Percentiles rank a stretch among this genome's conserved stretches.
Evolutionary conservation across 92 coral and sea anemone genomes (phyloP).

Genomic region (Palythoa grandis): DNA sequence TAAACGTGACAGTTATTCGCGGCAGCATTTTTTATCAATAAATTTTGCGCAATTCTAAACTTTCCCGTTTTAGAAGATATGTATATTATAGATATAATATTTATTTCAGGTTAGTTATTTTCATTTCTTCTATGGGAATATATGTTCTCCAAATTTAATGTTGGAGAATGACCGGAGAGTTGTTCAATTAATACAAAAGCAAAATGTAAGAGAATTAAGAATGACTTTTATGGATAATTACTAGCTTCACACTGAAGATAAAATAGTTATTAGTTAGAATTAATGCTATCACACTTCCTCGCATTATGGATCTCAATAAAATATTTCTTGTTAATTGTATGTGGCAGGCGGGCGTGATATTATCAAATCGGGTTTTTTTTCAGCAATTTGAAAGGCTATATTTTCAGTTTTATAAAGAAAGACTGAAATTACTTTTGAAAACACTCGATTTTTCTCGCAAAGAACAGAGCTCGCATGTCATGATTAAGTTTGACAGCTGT

Average conservation of each 20-base stretch:
- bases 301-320: too few relatives aligned
- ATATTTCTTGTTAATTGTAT: too few relatives aligned
- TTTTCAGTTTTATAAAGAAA: neutral
- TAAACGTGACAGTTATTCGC: neutral
- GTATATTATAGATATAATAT: neutral
- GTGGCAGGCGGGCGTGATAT: too few relatives aligned
- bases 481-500: neutral
- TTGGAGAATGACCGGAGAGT: neutral
- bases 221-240: neutral
- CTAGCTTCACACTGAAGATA: neutral
- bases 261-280: neutral
- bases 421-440: neutral
- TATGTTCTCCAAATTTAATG: neutral
- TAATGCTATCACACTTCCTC: neutral
- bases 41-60: neutral
- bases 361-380: too few relatives aligned
- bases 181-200: neutral
- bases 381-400: too few relatives aligned
- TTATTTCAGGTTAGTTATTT: neutral
- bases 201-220: neutral
- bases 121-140: neutral
- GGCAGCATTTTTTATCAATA: neutral
- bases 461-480: neutral
- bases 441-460: neutral
- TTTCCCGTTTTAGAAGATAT: neutral